phyloP scores from a whole-genome alignment of 2,113 vertebrate genomes.

The Cebidichthys violaceus region DNA sequence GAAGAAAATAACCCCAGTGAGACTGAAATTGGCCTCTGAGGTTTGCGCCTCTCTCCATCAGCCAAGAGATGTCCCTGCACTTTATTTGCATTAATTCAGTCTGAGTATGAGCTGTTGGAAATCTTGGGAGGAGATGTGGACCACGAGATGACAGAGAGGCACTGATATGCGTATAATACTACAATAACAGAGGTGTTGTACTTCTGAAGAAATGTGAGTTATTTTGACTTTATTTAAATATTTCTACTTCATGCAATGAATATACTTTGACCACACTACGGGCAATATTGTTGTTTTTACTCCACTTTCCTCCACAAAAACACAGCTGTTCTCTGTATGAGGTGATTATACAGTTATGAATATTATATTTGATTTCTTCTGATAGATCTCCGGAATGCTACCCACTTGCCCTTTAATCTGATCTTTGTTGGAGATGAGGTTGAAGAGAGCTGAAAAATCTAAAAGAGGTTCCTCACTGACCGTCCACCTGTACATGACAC shows the following conservation, averaged over 20 bases:
- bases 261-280: background rate
- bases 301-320: background rate
- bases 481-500: too few relatives aligned
- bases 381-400: background rate
- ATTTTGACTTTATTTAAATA: background rate
- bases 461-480: background rate
- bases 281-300: background rate
- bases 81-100: slow-evolving; percentile 24
- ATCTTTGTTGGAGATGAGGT: background rate
- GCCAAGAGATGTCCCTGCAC: background rate
- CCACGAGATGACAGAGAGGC: background rate
- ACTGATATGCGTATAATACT: background rate
- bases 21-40: background rate
- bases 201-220: background rate
- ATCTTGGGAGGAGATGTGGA: slow-evolving; percentile 1
- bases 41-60: background rate
- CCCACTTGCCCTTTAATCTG: background rate
- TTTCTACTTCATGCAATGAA: background rate
- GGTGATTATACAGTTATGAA: background rate
- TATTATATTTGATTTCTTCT: too few relatives aligned
- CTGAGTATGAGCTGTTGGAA: slow-evolving; percentile 9
- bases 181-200: background rate
- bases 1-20: background rate
- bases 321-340: background rate
- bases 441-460: background rate